Conservation (phyloP, 2,797 vertebrate genomes). For the Neosilurus hyrtlii region DNA sequence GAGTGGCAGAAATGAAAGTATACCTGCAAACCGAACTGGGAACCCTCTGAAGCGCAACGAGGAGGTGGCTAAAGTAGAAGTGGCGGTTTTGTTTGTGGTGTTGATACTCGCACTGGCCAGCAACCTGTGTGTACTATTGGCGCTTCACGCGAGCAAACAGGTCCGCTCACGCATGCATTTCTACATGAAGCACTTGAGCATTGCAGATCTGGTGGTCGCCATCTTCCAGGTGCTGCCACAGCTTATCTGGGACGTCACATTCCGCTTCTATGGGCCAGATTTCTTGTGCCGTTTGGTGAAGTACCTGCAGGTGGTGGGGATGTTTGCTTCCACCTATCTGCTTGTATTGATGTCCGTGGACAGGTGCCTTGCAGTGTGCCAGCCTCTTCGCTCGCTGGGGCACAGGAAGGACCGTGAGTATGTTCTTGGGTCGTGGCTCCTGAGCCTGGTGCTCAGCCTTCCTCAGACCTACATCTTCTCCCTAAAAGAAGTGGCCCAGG, state of each 20-base stretch:
- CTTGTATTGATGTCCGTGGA: slow-evolving; percentile 97
- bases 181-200: slow-evolving; percentile 98
- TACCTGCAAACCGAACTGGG: slow-evolving; percentile 69
- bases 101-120: slow-evolving; percentile 87
- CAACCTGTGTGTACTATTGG: slow-evolving; percentile 89
- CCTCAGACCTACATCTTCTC: slow-evolving; percentile 94
- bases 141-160: slow-evolving; percentile 84
- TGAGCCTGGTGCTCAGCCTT: slow-evolving; percentile 88
- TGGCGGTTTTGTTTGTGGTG: slow-evolving; percentile 85
- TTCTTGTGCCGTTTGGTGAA: slow-evolving; percentile 74
- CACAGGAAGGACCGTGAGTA: slow-evolving; percentile 79
- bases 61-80: slow-evolving; percentile 92
- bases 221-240: slow-evolving; percentile 96
- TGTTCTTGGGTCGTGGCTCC: slow-evolving; percentile 85
- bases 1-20: slow-evolving; percentile 63
- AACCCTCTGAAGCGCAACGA: slow-evolving; percentile 87
- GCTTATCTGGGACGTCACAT: slow-evolving; percentile 83
- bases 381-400: slow-evolving; percentile 83
- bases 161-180: slow-evolving; percentile 93
- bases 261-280: slow-evolving; percentile 17
- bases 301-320: slow-evolving; percentile 94
- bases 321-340: slow-evolving; percentile 99
- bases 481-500: slow-evolving; percentile 80
- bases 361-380: slow-evolving; percentile 92
- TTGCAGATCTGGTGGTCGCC: slow-evolving; percentile 94